Evolutionary conservation across 2,113 vertebrate genomes (phyloP).

Genomic region (Delphinus delphis): DNA sequence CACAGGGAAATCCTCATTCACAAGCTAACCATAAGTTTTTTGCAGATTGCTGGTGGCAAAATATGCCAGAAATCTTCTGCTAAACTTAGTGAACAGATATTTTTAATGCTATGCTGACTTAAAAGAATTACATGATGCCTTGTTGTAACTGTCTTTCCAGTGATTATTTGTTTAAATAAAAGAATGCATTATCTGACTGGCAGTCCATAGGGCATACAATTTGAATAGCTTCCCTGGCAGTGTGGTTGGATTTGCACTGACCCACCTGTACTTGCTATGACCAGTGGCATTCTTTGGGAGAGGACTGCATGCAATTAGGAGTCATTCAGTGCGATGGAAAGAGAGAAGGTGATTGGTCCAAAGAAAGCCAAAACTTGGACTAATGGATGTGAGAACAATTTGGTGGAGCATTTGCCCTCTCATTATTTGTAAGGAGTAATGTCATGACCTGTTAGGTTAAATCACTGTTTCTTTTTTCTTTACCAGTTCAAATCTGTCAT

Average conservation of each 20-base stretch:
- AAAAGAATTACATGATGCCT: not conserved
- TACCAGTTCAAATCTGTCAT: not conserved
- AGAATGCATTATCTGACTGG: not conserved
- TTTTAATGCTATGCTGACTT: not conserved
- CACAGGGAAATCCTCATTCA: not conserved
- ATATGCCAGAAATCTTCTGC: conserved; percentile 1
- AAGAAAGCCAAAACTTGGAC: not conserved
- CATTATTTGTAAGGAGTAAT: not conserved
- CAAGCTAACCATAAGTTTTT: not conserved
- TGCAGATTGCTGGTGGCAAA: not conserved
- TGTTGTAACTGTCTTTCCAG: not conserved
- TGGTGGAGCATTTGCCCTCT: not conserved
- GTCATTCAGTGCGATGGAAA: not conserved
- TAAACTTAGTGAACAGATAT: not conserved
- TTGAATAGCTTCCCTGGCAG: not conserved
- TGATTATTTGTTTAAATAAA: conserved; percentile 3
- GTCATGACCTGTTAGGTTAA: not conserved
- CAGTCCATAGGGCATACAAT: not conserved
- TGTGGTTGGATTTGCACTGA: not conserved
- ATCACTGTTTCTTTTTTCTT: not conserved
- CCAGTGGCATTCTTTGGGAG: not conserved
- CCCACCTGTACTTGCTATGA: not conserved
- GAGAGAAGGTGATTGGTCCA: not conserved
- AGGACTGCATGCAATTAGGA: not conserved
- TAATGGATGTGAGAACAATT: not conserved